Evolutionary conservation across 2,888 invertebrate species (phyloP).

Genomic region (Physocephala rufipes): DNA sequence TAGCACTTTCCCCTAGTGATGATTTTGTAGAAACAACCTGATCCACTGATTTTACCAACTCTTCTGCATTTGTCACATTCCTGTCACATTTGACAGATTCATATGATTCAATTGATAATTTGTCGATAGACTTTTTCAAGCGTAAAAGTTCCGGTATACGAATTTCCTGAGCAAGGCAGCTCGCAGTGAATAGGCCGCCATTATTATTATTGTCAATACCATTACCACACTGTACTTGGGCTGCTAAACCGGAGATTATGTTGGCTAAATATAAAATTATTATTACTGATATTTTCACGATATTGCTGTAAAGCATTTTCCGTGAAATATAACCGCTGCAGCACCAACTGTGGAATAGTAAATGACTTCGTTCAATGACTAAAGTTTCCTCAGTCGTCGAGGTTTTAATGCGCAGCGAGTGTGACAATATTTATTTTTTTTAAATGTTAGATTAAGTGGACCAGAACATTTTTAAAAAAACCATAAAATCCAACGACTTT

Average conservation of each 20-base stretch:
- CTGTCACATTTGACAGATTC: not conserved
- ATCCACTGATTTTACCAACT: not conserved
- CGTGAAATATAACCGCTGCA: not conserved
- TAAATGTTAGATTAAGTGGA: conserved; percentile 1
- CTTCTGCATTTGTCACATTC: not conserved
- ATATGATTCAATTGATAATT: conserved; percentile 42
- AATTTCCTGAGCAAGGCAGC: conserved; percentile 69
- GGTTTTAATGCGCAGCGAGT: conserved; percentile 10
- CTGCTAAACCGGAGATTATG: not conserved
- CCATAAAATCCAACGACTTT: not conserved
- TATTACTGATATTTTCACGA: not conserved
- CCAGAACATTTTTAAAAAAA: conserved; percentile 9
- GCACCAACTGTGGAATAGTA: not conserved
- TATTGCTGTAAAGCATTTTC: not conserved
- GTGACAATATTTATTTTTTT: conserved; percentile 17
- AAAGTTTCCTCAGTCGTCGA: not conserved
- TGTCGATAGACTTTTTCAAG: conserved; percentile 65
- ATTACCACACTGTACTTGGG: not conserved
- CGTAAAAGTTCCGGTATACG: conserved; percentile 76
- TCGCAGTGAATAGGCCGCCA: conserved; percentile 24
- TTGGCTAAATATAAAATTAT: not conserved
- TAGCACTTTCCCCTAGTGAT: not conserved
- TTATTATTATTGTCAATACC: not conserved
- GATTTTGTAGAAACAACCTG: not conserved
- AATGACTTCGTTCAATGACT: not conserved